Conservation (phyloP, 2,113 vertebrate species). For the Taurulus bubalis region DNA sequence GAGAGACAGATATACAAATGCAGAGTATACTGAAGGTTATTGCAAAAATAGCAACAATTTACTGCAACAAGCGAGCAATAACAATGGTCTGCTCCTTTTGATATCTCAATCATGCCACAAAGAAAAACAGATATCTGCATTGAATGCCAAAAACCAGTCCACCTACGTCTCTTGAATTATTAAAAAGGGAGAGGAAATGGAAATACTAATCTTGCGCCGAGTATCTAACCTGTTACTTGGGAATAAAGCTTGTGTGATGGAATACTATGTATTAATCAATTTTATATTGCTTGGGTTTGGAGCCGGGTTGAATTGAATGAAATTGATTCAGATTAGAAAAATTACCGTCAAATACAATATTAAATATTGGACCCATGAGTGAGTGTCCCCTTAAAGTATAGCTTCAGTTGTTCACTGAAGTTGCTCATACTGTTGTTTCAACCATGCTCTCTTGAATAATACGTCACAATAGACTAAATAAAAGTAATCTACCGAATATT, state of each 20-base stretch:
- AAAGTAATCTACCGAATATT: not conserved
- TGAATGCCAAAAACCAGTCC: conserved; percentile 20
- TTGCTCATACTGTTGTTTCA: not conserved
- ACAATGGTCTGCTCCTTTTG: not conserved
- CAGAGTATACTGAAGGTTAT: not conserved
- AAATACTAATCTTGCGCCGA: conserved; percentile 43
- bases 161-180: conserved; percentile 45
- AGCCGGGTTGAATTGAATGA: conserved; percentile 15
- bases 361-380: not conserved
- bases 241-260: conserved; percentile 18
- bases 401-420: not conserved
- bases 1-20: not conserved
- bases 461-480: not conserved
- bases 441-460: not conserved
- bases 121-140: conserved; percentile 27
- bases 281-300: conserved; percentile 19
- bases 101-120: conserved; percentile 21
- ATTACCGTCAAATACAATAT: conserved; percentile 14
- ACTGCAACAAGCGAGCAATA: not conserved
- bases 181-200: conserved; percentile 46
- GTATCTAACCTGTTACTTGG: conserved; percentile 39
- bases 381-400: not conserved
- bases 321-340: conserved; percentile 15
- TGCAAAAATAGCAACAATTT: not conserved
- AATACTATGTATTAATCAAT: conserved; percentile 27